Percentiles rank a stretch among this genome's conserved stretches.
These are phyloP conservation scores for Panagrolaimus sp. DNA, from an alignment of 1,140 invertebrate species.

Conservation along the genomic window DNA sequence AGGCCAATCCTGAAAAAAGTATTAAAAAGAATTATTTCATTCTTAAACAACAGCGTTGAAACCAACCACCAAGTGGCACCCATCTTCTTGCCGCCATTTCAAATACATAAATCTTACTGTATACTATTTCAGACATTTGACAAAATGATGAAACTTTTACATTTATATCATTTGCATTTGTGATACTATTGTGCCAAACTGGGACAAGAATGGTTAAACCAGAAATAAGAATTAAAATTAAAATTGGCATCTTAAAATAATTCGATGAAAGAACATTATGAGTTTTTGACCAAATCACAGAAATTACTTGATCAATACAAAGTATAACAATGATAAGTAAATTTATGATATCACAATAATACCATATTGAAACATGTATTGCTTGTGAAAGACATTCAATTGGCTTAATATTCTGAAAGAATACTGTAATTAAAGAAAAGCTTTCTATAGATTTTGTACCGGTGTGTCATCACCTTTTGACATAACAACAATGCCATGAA, in stretches of 20 bases:
- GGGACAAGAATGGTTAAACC: neutral
- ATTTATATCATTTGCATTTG: neutral
- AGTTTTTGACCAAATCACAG: slow-evolving; percentile 14
- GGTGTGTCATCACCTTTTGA: neutral
- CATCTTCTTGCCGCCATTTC: neutral
- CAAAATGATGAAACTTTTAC: slow-evolving; percentile 9
- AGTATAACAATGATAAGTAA: neutral
- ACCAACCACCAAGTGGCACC: neutral
- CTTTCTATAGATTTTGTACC: neutral
- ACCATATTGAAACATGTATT: neutral
- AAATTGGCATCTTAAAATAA: slow-evolving; percentile 2
- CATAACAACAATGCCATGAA: slow-evolving; percentile 1
- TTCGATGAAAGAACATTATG: slow-evolving; percentile 2
- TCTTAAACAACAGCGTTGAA: too few relatives aligned
- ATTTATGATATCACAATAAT: slow-evolving; percentile 3
- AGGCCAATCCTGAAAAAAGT: neutral
- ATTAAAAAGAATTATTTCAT: too few relatives aligned
- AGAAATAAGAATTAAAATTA: neutral
- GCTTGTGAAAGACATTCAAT: slow-evolving; percentile 17
- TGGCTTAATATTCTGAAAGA: neutral
- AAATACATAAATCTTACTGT: neutral
- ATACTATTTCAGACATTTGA: slow-evolving; percentile 2
- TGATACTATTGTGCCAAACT: neutral
- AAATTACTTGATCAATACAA: neutral
- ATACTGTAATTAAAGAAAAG: neutral